Conservation (phyloP, 30 jellyfish, hydroid and myxozoan genomes). For the Aurelia aurita complex sp. Pacific region DNA sequence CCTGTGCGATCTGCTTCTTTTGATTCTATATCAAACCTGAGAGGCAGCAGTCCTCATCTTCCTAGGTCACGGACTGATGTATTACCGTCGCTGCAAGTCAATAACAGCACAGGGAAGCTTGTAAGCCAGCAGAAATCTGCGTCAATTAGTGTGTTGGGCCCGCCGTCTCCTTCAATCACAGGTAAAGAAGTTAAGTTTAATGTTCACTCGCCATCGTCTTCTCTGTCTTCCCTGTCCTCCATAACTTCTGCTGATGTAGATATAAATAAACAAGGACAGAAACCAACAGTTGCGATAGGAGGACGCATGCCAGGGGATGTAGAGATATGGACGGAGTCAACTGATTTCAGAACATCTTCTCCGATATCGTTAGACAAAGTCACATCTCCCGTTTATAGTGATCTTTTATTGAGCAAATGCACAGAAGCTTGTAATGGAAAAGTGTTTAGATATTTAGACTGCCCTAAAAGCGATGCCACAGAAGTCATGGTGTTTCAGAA, state of each 20-base stretch:
- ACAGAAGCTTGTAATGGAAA: conserved; percentile 33
- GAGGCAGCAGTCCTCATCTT: conserved; percentile 64
- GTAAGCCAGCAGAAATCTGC: conserved; percentile 12
- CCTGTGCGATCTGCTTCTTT: conserved; percentile 54
- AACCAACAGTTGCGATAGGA: background rate
- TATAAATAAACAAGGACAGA: background rate
- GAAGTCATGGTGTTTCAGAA: conserved; percentile 36
- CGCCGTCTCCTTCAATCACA: conserved; percentile 33
- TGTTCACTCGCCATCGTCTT: conserved; percentile 83
- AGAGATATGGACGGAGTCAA: conserved; percentile 70
- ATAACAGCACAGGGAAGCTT: conserved; percentile 22
- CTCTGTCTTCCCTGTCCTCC: conserved; percentile 88
- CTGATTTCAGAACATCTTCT: conserved; percentile 77
- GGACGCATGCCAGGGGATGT: conserved; percentile 37
- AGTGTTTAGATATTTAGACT: conserved; percentile 40
- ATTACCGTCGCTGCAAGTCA: conserved; percentile 48
- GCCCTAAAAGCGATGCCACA: conserved; percentile 49
- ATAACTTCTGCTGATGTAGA: conserved; percentile 61
- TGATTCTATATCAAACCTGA: conserved; percentile 43
- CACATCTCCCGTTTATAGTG: conserved; percentile 27
- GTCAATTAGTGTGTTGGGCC: background rate
- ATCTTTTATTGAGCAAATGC: conserved; percentile 25
- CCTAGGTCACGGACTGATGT: conserved; percentile 85
- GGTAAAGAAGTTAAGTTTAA: conserved; percentile 1
- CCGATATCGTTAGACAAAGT: conserved; percentile 40